These are phyloP conservation scores for Brachionus calyciflorus DNA, from an alignment of 1,140 invertebrate genomes.

Conservation along the genomic window DNA sequence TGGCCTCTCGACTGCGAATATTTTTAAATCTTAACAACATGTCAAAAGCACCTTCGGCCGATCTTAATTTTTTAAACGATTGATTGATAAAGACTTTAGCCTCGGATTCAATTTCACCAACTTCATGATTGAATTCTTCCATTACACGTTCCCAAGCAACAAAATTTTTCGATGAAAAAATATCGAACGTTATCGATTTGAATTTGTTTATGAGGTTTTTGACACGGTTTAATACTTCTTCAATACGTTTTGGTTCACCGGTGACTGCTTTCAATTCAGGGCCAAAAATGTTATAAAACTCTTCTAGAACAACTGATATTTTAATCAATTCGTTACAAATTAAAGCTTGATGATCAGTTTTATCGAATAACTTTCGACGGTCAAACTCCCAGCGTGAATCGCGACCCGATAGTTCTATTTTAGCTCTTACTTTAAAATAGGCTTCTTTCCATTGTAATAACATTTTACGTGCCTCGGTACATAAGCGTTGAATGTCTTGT, in stretches of 20 bases:
- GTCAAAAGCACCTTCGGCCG: conserved; percentile 73
- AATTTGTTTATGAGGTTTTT: conserved; percentile 72
- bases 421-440: conserved; percentile 71
- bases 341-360: conserved; percentile 74
- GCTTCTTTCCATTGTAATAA: conserved; percentile 72
- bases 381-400: conserved; percentile 86
- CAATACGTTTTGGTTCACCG: conserved; percentile 76
- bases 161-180: conserved; percentile 72
- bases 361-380: conserved; percentile 72
- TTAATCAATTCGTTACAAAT: conserved; percentile 75
- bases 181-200: conserved; percentile 73
- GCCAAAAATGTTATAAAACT: conserved; percentile 84
- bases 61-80: conserved; percentile 75
- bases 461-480: conserved; percentile 64
- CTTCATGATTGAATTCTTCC: conserved; percentile 71
- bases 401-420: conserved; percentile 77
- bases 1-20: conserved; percentile 70
- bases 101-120: conserved; percentile 72
- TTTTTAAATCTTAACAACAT: conserved; percentile 76
- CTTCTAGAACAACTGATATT: conserved; percentile 72
- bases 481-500: conserved; percentile 61
- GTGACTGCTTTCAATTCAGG: conserved; percentile 78
- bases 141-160: conserved; percentile 79
- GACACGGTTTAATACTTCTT: conserved; percentile 73
- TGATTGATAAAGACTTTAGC: conserved; percentile 79